Conservation (phyloP, 1,140 invertebrate genomes). For the Drosophila willistoni region DNA sequence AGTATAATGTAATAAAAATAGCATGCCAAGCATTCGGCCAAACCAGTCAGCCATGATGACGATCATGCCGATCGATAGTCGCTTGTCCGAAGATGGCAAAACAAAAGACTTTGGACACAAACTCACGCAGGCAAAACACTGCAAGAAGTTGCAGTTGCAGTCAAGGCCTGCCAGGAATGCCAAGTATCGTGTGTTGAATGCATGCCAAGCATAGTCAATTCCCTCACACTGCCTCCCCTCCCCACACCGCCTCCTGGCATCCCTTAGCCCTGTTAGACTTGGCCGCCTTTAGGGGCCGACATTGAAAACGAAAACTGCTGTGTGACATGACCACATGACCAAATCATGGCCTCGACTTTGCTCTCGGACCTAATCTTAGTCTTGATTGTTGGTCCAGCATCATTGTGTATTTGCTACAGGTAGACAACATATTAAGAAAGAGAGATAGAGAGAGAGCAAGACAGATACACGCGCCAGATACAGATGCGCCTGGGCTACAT, state of each 20-base stretch:
- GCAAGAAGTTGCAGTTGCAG: constrained; percentile 43
- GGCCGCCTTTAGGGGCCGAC: constrained; percentile 69
- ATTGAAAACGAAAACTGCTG: constrained; percentile 80
- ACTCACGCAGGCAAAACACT: constrained; percentile 67
- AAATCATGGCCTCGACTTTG: constrained; percentile 64
- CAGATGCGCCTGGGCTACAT: constrained; percentile 45
- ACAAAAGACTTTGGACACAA: constrained; percentile 81
- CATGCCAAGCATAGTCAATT: constrained; percentile 76
- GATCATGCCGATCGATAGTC: constrained; percentile 77
- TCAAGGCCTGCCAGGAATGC: constrained; percentile 70
- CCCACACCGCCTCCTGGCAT: not conserved
- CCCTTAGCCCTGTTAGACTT: constrained; percentile 32
- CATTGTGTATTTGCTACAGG: constrained; percentile 36
- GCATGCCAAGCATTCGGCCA: constrained; percentile 64
- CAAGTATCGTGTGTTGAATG: constrained; percentile 81
- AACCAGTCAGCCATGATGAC: constrained; percentile 64
- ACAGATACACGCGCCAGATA: constrained; percentile 78
- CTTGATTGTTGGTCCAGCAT: constrained; percentile 27
- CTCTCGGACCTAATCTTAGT: constrained; percentile 16
- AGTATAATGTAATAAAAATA: constrained; percentile 82
- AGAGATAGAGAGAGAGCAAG: constrained; percentile 37
- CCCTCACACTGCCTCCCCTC: constrained; percentile 13
- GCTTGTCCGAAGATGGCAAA: constrained; percentile 64
- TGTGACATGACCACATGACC: constrained; percentile 73
- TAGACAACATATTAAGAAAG: not conserved